A percentile compares a stretch with the other conserved stretches of the same genome.
These are phyloP conservation scores for Gyps fulvus DNA, from an alignment of 2,113 vertebrate species.

Conservation along the genomic window DNA sequence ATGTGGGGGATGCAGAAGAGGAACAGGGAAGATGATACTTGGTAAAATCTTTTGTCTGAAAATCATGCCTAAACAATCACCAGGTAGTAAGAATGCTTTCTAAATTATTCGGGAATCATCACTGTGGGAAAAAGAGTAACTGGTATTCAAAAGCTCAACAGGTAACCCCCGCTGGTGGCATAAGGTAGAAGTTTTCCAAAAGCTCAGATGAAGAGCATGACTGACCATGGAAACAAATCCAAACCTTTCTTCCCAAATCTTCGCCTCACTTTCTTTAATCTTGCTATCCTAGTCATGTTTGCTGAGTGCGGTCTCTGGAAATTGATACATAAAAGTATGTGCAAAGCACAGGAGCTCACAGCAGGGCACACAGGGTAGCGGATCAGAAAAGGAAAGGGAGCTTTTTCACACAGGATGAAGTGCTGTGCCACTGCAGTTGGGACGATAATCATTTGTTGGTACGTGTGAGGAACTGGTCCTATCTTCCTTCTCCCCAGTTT, in stretches of 20 bases:
- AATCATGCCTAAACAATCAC: neutral
- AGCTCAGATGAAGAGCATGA: neutral
- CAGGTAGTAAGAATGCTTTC: neutral
- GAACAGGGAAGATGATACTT: neutral
- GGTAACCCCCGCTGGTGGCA: neutral
- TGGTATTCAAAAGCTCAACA: neutral
- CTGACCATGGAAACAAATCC: neutral
- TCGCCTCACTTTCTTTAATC: neutral
- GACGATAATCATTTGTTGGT: neutral
- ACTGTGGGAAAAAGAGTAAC: neutral
- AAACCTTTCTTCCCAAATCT: neutral
- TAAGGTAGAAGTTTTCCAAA: neutral
- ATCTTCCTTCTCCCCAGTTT: neutral
- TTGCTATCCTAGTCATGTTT: neutral
- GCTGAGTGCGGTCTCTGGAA: neutral
- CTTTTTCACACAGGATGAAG: accelerated
- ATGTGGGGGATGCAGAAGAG: neutral
- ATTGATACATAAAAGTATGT: neutral
- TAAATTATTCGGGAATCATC: neutral
- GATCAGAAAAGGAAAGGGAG: neutral
- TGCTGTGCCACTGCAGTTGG: neutral
- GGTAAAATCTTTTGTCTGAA: neutral
- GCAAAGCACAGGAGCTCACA: neutral
- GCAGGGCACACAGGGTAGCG: neutral
- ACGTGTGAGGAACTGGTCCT: neutral